A percentile compares a stretch with the other conserved stretches of the same genome.
phyloP scores from a whole-genome alignment of 2,888 invertebrate species.

The Chloroclystis v-ata region DNA sequence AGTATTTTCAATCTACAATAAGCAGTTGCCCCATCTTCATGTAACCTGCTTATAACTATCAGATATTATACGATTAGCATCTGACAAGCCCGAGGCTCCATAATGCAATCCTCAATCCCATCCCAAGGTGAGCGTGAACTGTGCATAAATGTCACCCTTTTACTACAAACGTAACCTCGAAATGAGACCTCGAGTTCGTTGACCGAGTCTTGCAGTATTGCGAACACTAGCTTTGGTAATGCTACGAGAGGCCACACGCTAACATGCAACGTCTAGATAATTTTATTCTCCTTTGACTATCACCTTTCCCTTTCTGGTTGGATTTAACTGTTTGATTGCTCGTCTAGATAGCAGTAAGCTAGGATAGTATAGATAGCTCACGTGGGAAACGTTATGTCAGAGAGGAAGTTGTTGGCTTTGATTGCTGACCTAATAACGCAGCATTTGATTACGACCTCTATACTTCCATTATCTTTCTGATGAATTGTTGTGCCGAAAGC shows the following conservation, averaged over 20 bases:
- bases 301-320: constrained; percentile 1
- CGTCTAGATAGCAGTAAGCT: background rate
- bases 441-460: no score
- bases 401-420: constrained; percentile 10
- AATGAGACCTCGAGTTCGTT: constrained; percentile 19
- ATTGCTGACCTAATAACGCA: constrained; percentile 10
- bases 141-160: constrained; percentile 24
- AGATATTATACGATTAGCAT: background rate
- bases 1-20: background rate
- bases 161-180: constrained; percentile 25
- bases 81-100: background rate
- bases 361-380: constrained; percentile 2
- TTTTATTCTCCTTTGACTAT: background rate
- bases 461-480: no score
- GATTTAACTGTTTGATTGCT: constrained; percentile 4
- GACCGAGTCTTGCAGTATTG: constrained; percentile 13
- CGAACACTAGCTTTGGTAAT: constrained; percentile 19
- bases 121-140: constrained; percentile 19
- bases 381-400: constrained; percentile 20
- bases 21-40: background rate
- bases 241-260: constrained; percentile 7
- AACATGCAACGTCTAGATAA: background rate
- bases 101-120: constrained; percentile 12
- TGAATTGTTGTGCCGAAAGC: no score
- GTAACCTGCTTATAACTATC: background rate